A percentile compares a stretch with the other conserved stretches of the same genome.
These are phyloP conservation scores for Hydrolagus colliei DNA, from an alignment of 2,797 vertebrate genomes.

Conservation along the genomic window DNA sequence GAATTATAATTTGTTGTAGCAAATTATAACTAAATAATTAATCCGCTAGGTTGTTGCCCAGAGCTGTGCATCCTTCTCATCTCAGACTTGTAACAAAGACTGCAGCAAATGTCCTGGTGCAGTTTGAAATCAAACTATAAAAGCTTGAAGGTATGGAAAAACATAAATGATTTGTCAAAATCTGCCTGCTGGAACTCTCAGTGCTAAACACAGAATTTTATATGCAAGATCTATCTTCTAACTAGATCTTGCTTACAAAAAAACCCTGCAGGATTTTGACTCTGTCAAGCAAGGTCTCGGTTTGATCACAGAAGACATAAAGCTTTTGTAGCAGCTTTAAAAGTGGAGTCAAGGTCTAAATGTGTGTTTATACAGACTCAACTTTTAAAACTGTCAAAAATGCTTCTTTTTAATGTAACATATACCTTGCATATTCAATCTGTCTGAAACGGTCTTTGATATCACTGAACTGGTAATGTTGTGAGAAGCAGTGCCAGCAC, in stretches of 20 bases:
- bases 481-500: not conserved
- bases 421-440: not conserved
- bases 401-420: too few species aligned
- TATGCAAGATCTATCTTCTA: not conserved
- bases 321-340: not conserved
- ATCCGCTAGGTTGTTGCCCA: not conserved
- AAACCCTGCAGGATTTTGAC: not conserved
- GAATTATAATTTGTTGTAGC: too few species aligned
- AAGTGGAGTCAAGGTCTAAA: not conserved
- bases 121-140: not conserved
- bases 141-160: not conserved
- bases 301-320: not conserved
- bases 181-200: not conserved
- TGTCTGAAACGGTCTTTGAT: not conserved
- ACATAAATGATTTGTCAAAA: not conserved
- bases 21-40: constrained; percentile 8
- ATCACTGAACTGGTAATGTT: not conserved
- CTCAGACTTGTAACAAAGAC: not conserved
- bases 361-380: not conserved
- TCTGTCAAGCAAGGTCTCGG: not conserved
- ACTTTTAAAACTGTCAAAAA: not conserved
- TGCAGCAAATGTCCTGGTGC: not conserved
- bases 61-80: not conserved
- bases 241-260: not conserved
- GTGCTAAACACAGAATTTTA: not conserved